Evolutionary conservation across 37 sponge, comb jelly and placozoan species (phyloP), one percentile per base, ranked within the genome.

Genomic region (Eunapius fragilis): DNA sequence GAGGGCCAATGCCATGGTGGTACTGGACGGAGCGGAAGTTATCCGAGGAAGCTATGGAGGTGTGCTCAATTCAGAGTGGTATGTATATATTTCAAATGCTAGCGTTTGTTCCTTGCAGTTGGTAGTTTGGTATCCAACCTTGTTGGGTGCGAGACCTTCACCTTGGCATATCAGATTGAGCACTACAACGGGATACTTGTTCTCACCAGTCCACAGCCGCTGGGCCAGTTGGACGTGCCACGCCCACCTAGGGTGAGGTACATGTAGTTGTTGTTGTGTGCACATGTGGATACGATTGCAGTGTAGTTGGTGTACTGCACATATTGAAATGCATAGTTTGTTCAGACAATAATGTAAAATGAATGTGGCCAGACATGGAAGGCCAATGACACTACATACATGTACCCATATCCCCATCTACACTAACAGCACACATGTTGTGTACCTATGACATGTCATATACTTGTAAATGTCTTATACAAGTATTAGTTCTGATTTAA

Each of bases 1-100:
- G 75, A 87, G 48, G 31, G 87, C 92, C 25, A 91, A 91, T 74
- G 92, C 92, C 30, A 79, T 91, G 28, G 73, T 91, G 27, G 80
- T 91, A 0, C 80, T 91, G 37, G 92, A 91, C 69, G 88, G 84
- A 0, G 87, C 88, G 0, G 92, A 91, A 2, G 69, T 87, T 7
- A 35, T 91, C 25, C 88, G 87, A 24, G 81, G 73, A 27, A 87
- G 68, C 38, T 75, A 50, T 23, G 28, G 79, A 50, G 48, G 92
- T 84, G 70, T 87, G 92, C 32, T 14, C 74, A 17, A 32, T 5
- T 33, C 25, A 27, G 32, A 19, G 19, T 77, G 35, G 23, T 41
- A 38, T 33, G 26, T 13, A 12, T 12, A 34, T 37, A 19, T 58
- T 58, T 58, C 58, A 10, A n/a, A n/a, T n/a, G n/a, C 22, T 19